These are phyloP conservation scores for Hemibagrus guttatus DNA, from an alignment of 2,797 vertebrate genomes.

Conservation along the genomic window DNA sequence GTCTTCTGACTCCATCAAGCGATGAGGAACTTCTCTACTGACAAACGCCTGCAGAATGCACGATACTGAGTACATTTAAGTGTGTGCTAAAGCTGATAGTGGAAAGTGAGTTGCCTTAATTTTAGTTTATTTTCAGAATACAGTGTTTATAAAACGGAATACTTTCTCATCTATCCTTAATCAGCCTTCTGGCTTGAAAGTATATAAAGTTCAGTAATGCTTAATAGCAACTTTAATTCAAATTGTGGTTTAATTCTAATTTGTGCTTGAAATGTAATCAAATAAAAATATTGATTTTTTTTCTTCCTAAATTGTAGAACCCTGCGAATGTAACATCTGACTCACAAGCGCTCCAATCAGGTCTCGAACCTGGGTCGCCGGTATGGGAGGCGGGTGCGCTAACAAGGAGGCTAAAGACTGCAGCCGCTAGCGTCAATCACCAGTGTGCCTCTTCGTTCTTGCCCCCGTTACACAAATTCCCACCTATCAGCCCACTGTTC, in stretches of 20 bases:
- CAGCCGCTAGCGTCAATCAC: too few species aligned
- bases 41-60: conserved; percentile 4
- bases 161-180: background rate
- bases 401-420: too few species aligned
- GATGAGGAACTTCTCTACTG: conserved; percentile 9
- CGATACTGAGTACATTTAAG: conserved; percentile 13
- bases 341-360: too few species aligned
- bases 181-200: background rate
- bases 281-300: background rate
- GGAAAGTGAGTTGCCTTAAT: conserved; percentile 10
- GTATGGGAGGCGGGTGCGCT: too few species aligned
- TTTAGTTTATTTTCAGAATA: conserved; percentile 21
- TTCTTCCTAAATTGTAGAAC: background rate
- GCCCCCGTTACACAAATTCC: too few species aligned
- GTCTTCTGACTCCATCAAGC: conserved; percentile 9
- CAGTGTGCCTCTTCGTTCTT: too few species aligned
- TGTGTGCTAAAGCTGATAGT: conserved; percentile 7
- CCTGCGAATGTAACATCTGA: too few species aligned
- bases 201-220: background rate
- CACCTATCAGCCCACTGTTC: background rate
- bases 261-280: background rate
- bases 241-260: background rate
- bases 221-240: background rate
- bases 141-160: background rate
- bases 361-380: too few species aligned